Evolutionary conservation across 2,888 invertebrate genomes (phyloP).

Genomic region (Catotricha subobsoleta): DNA sequence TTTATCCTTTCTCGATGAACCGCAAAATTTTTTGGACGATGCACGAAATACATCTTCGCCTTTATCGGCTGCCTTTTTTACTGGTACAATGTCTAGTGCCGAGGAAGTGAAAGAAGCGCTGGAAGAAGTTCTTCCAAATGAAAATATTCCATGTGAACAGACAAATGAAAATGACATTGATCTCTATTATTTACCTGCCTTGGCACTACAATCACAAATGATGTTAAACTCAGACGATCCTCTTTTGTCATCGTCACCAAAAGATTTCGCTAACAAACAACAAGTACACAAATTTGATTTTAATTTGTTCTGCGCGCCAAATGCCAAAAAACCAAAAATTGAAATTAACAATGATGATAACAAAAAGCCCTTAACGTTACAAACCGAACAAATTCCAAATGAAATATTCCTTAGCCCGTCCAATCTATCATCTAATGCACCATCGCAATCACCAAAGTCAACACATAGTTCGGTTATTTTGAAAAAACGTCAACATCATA

Average conservation of each 20-base stretch:
- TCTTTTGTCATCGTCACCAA: constrained; percentile 62
- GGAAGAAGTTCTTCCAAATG: constrained; percentile 67
- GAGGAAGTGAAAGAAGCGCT: constrained; percentile 74
- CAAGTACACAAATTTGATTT: constrained; percentile 9
- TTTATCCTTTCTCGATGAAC: constrained; percentile 28
- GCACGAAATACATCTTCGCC: constrained; percentile 63
- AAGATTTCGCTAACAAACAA: constrained; percentile 41
- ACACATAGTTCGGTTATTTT: constrained; percentile 32
- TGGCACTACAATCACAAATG: constrained; percentile 58
- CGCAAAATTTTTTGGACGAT: constrained; percentile 34
- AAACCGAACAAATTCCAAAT: constrained; percentile 34
- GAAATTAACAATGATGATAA: constrained; percentile 11
- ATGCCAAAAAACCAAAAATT: constrained; percentile 12
- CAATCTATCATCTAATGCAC: constrained; percentile 49
- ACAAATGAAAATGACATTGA: constrained; percentile 30
- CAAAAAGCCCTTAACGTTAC: constrained; percentile 18
- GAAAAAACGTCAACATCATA: constrained; percentile 30
- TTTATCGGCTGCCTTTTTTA: constrained; percentile 66
- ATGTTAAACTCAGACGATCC: constrained; percentile 81
- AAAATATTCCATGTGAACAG: constrained; percentile 41
- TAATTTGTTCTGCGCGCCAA: constrained; percentile 12
- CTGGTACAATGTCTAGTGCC: constrained; percentile 67
- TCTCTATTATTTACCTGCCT: constrained; percentile 27
- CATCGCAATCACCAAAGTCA: constrained; percentile 17
- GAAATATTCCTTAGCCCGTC: constrained; percentile 63